Base-by-base conservation (phyloP, 1,140 invertebrate genomes). In the Lasioglossum baleicum region DNA sequence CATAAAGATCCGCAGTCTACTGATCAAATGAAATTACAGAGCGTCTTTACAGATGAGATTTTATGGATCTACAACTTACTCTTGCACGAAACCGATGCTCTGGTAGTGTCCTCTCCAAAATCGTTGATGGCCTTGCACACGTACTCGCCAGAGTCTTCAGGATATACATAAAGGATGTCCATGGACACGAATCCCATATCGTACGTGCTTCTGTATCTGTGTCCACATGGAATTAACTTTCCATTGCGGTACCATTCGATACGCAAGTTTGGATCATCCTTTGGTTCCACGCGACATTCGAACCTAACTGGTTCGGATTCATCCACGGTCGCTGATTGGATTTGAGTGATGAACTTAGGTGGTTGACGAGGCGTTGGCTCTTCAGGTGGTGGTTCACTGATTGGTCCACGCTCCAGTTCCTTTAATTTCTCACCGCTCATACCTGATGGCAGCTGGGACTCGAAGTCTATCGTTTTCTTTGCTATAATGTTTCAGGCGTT, bases 111-210 rank as follows among this genome's bases (percentile, higher is more conserved):
- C 94, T 98, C 97, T 44, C 98, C 98, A 73, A 96, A 95, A 71
- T 97, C 96, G 89, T 98, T 98, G 53, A 96, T 94, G 72, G 97
- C 98, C 78, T 96, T 94, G 88, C 97, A 98, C 11, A 97, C 95
- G 86, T 99, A 99, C 94, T 98, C 97, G 64, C 97, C 97, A n/a
- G 96, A 97, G 92, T 98, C 97, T 93, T 98, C 97, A 66, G 96
- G 94, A 91, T 98, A 98, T 0, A 98, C 97, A 90, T 98, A 98
- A 17, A 98, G 93, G 89, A 99, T 98, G 86, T 99, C 98, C 88
- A 99, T 95, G 2, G 97, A 97, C 6, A 99, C 98, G 90, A 97
- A 99, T 42, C 98, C 98, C 96, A 99, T 97, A 88, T 99, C 98
- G 88, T 98, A 98, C 40, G 96, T 95, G 6, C 97, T 97, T 80